Evolutionary conservation across 1,140 invertebrate species (phyloP).

Genomic region (Dinothrombium tinctorium): DNA sequence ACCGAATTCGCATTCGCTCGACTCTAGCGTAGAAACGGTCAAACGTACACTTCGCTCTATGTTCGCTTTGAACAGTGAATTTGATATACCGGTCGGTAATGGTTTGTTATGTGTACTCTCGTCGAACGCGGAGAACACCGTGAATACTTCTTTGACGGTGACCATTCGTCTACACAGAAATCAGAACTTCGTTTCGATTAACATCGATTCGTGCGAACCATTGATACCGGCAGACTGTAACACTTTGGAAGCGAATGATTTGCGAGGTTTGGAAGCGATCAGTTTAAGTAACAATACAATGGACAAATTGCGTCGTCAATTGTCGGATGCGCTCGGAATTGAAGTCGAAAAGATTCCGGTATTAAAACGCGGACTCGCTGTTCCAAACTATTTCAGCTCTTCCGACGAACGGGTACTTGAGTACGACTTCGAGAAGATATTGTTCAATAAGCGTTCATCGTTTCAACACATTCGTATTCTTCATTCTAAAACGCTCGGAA

Average conservation of each 20-base stretch:
- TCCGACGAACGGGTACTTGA: slow-evolving; percentile 70
- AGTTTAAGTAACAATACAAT: background rate
- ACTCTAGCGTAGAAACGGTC: no score
- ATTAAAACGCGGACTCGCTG: slow-evolving; percentile 14
- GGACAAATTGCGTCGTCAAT: background rate
- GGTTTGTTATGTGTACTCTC: no score
- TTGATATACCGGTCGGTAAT: no score
- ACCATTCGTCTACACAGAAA: background rate
- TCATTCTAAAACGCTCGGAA: slow-evolving; percentile 62
- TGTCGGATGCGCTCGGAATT: background rate
- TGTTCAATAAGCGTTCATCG: slow-evolving; percentile 52
- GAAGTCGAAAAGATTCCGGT: slow-evolving; percentile 16
- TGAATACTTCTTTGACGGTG: background rate
- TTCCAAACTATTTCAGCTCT: slow-evolving; percentile 22
- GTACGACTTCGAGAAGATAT: slow-evolving; percentile 61
- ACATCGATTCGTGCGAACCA: background rate
- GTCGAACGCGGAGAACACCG: no score
- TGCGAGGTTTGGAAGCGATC: background rate
- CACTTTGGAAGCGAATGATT: background rate
- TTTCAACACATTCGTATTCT: slow-evolving; percentile 76
- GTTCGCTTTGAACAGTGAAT: no score
- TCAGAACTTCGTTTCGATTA: background rate
- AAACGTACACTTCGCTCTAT: no score
- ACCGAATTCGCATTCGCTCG: no score
- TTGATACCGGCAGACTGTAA: background rate